Base-by-base conservation (phyloP, 2,113 vertebrate species). In the Narcine bancroftii region DNA sequence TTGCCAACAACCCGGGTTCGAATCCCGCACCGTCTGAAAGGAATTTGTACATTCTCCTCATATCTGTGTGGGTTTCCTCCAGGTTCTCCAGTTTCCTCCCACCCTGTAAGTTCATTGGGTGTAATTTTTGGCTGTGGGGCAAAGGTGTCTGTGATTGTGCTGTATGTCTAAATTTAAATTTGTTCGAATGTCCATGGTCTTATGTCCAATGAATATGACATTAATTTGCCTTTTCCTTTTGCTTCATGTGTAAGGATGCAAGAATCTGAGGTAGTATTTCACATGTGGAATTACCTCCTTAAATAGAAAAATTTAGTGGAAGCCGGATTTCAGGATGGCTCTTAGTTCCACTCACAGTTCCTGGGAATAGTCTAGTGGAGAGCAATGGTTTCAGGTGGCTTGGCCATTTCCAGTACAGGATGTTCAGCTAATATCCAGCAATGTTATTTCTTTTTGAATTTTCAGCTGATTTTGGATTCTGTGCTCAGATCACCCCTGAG, bases 391-490 rank as follows among this genome's bases (percentile, higher is more conserved):
- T 53, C 69, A 72, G 29, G 3, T 33, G 69, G 29, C 4, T 29
- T n/a, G 29, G 26, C 29, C 24, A 29, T 53, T 53, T 45, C 50
- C 47, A 24, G 6, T 11, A 11, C 47, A 10, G 9, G 2, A 53
- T 29, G 77, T 4, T 83, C 11, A 26, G 47, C 50, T 53, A n/a
- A 33, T 7, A 29, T 79, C 76, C 11, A 50, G 47, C 53, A 56
- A 87, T 63, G 21, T 6, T 36, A 87, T 21, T 63, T 5, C 36
- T 36, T 21, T 60, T 21, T 60, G 92, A 66, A 92, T 94, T 92
- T 94, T 93, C 94, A 99, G 99, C 99, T 94, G 99, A 99, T 95
- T 99, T 99, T 94, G 99, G 99, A 93, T 99, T 99, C 96, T 99
- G 99, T 71, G 99, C 99, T 94, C 99, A 99, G 95, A 99, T 99